Evolutionary conservation across 2,797 vertebrate species (phyloP).

Genomic region (Odontamblyopus lacepedii): DNA sequence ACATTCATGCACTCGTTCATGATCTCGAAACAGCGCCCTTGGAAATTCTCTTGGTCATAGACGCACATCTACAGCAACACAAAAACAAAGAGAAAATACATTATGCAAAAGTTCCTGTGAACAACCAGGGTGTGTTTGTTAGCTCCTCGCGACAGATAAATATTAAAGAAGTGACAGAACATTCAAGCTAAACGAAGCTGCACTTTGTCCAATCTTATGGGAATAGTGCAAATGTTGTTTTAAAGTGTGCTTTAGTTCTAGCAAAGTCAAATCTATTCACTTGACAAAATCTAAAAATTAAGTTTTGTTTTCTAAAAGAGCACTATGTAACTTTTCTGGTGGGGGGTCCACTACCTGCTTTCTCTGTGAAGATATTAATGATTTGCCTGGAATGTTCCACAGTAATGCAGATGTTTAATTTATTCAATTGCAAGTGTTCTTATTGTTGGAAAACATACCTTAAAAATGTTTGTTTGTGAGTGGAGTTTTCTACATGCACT

Average conservation of each 20-base stretch:
- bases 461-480: too few species aligned
- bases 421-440: not conserved
- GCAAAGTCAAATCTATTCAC: not conserved
- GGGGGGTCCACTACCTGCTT: not conserved
- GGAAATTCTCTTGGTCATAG: slow-evolving; percentile 82
- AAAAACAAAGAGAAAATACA: not conserved
- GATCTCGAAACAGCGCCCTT: slow-evolving; percentile 79
- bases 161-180: too few species aligned
- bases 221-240: too few species aligned
- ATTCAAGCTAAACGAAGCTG: too few species aligned
- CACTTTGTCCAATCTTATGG: too few species aligned
- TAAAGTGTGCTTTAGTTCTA: not conserved
- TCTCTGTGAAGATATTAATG: not conserved
- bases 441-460: not conserved
- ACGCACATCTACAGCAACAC: slow-evolving; percentile 65
- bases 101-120: not conserved
- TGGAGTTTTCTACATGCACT: too few species aligned
- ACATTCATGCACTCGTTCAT: slow-evolving; percentile 75
- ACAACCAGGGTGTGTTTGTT: not conserved
- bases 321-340: too few species aligned
- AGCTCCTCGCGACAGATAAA: too few species aligned
- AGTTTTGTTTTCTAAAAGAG: too few species aligned
- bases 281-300: too few species aligned
- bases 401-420: not conserved
- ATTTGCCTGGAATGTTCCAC: not conserved